Base-by-base conservation (phyloP, 2,888 invertebrate species). In the Cheilosia urbana region DNA sequence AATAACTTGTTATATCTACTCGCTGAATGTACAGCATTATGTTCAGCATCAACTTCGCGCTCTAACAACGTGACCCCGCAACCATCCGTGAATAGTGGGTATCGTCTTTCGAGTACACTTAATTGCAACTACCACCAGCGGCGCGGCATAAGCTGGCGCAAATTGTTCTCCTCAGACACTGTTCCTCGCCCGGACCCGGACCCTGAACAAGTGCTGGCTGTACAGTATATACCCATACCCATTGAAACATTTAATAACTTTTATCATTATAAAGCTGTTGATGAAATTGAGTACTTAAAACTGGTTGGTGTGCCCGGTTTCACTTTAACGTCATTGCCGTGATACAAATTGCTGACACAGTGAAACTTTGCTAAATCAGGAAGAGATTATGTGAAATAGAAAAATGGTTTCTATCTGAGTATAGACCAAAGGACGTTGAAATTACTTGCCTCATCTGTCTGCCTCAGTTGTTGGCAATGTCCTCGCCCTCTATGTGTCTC, bases 221-320 rank as follows among this genome's bases (percentile, higher is more conserved):
- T 34, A 2, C 34, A 34, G 11, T 11, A 1, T 34, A 34, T 34
- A 9, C 9, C 3, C 11, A 9, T 30, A 30, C 57, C 27, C 65
- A 53, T 24, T 51, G 55, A 37, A 68, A 53, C 66, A 62, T 82
- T 82, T 62, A 82, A 77, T 82, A 77, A 66, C 60, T 72, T 83
- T 83, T 72, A 78, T 83, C 72, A 62, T 73, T 68, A 77, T 57
- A 62, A 73, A 27, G 60, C 58, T 77, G 65, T 40, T 72, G 51
- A 21, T 47, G 66, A 73, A 72, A 78, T 68, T 83, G 57, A 78
- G 82, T 83, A 51, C 47, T 78, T 83, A 55, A 49, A 82, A 77
- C 82, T 47, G 71, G 77, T 72, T 77, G 53, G 30, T 27, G 11
- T 47, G 51, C 37, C 51, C 57, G 68, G 49, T 80, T 47, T 37